Conservation (phyloP, 1,140 invertebrate species). For the Gryon sp. region DNA sequence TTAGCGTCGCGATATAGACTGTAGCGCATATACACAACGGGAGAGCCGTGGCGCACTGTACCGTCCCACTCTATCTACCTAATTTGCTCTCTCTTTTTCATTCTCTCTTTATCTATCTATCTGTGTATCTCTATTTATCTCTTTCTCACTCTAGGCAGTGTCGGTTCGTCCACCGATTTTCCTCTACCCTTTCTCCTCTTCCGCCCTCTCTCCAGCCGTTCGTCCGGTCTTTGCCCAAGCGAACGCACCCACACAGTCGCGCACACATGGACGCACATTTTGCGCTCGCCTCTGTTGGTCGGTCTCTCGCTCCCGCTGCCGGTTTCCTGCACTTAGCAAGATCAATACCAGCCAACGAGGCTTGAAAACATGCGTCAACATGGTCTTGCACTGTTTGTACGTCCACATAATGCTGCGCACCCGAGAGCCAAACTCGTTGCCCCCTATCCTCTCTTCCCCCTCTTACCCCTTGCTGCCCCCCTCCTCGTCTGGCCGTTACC, state of each 20-base stretch:
- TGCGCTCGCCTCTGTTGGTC: conserved; percentile 41
- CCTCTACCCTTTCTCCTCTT: conserved; percentile 22
- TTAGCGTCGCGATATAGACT: conserved; percentile 61
- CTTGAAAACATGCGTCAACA: conserved; percentile 82
- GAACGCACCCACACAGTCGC: conserved; percentile 45
- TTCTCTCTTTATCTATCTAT: too few relatives aligned
- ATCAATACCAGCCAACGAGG: conserved; percentile 81
- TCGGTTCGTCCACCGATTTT: conserved; percentile 52
- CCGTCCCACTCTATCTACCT: too few relatives aligned
- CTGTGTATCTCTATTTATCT: too few relatives aligned
- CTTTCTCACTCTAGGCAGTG: conserved; percentile 13
- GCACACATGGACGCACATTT: conserved; percentile 46
- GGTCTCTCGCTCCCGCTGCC: conserved; percentile 67
- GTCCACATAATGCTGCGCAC: conserved; percentile 77
- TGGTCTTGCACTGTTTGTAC: conserved; percentile 80
- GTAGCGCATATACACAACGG: conserved; percentile 58
- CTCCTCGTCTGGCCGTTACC: too few relatives aligned
- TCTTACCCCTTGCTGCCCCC: too few relatives aligned
- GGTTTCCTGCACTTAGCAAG: conserved; percentile 81
- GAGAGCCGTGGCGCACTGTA: conserved; percentile 49
- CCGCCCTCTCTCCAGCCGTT: conserved; percentile 3
- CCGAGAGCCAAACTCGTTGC: conserved; percentile 62
- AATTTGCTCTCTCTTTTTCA: too few relatives aligned
- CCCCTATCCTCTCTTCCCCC: conserved; percentile 22
- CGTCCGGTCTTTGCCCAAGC: conserved; percentile 45